Evolutionary conservation across 2,797 vertebrate species (phyloP), one percentile per base, ranked within the genome.

Genomic region (Urosaurus nigricauda): DNA sequence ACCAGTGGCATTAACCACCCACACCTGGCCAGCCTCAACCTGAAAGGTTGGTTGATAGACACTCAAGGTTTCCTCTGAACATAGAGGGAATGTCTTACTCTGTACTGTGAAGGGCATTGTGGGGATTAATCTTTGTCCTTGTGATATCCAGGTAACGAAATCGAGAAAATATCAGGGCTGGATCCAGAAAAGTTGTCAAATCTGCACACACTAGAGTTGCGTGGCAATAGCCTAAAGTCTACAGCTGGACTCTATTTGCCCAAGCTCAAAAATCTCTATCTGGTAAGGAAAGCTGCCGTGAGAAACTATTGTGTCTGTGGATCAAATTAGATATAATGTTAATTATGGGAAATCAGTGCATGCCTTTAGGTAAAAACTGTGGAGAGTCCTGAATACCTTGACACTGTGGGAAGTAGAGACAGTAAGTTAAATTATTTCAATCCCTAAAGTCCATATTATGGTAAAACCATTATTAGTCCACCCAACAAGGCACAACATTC

Each of bases 151-250:
- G 99, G 97, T 92, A 99, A 99, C 92, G 78, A 92, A n/a, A 98
- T 99, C 92, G 94, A 93, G 85, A 89, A 11, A 35, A 73, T 98
- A 16, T 94, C 93, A 16, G 96, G 97, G 70, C 95, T 99, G 90
- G 96, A 97, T 84, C 96, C 95, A 0, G 73, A 92, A 26, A 96
- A 92, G 7, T 96, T 99, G 93, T 92, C 87, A 68, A 98, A 96
- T 92, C 93, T 99, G 92, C 96, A 98, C 56, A 97, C 96, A 43
- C 92, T 99, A 70, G 98, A 99, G 93, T 96, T 99, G 81, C 98
- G 98, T 92, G 97, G 97, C 90, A 99, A 99, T 94, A 87, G 83
- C 5, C 89, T 99, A 93, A 96, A 97, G 26, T 98, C 96, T 89
- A 98, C 97, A n/a, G 89, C 95, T 85, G 98, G 98, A 84, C 96